Evolutionary conservation across 2,797 vertebrate genomes (phyloP).

Genomic region (Schizothorax lantsangensis): DNA sequence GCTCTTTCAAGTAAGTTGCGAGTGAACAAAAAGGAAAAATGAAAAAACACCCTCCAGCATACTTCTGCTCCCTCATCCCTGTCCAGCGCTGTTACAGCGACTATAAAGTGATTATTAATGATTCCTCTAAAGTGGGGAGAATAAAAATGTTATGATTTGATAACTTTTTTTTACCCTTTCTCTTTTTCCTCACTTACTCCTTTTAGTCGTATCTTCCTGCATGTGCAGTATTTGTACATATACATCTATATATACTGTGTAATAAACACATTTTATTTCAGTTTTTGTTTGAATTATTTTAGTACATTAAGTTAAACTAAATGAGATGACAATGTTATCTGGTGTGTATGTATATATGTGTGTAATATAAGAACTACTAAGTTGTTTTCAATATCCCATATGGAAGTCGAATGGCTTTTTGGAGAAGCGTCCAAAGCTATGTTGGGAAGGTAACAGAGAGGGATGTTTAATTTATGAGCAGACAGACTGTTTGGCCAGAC

Average conservation of each 20-base stretch:
- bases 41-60: conserved; percentile 26
- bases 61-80: conserved; percentile 34
- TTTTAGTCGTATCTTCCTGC: background rate
- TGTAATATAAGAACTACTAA: background rate
- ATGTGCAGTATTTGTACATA: background rate
- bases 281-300: background rate
- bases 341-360: background rate
- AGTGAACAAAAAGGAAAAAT: conserved; percentile 36
- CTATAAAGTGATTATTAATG: conserved; percentile 34
- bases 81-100: conserved; percentile 12
- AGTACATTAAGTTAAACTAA: background rate
- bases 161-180: background rate
- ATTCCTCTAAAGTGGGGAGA: conserved; percentile 20
- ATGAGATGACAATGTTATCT: background rate
- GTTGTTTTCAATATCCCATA: background rate
- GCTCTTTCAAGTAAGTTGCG: conserved; percentile 24
- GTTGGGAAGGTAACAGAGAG: conserved; percentile 41
- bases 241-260: background rate
- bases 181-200: background rate
- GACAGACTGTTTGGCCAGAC: conserved; percentile 57
- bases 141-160: conserved; percentile 28
- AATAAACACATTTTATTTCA: background rate
- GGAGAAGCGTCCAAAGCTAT: background rate
- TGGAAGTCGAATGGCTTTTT: conserved; percentile 28
- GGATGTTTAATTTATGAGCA: conserved; percentile 60